Percentiles rank a stretch among this genome's conserved stretches.
Conservation (phyloP, 2,113 vertebrate genomes). For the Phodopus roborovskii region DNA sequence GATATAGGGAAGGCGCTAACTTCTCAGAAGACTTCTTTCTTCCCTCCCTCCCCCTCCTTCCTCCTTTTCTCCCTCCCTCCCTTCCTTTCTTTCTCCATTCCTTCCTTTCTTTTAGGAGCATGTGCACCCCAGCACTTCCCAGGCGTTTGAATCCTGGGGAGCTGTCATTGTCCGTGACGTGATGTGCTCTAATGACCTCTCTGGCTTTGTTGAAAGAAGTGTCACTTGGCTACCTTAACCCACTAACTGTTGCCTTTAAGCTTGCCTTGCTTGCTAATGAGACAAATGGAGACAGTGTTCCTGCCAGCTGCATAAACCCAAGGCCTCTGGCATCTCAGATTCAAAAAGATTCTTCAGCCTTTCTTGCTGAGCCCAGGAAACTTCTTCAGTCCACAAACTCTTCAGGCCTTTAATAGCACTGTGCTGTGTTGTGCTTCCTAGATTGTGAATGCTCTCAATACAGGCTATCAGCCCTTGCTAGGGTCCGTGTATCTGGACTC, state of each 20-base stretch:
- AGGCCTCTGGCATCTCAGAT: neutral
- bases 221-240: neutral
- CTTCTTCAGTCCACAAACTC: neutral
- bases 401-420: neutral
- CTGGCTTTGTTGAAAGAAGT: neutral
- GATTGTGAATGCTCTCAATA: neutral
- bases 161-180: fast-evolving
- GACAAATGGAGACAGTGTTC: neutral
- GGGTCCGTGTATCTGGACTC: neutral
- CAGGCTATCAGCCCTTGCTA: too few species aligned
- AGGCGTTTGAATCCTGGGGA: neutral
- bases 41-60: neutral
- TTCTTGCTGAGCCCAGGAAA: neutral
- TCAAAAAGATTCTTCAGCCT: neutral
- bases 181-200: neutral
- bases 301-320: neutral
- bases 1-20: neutral
- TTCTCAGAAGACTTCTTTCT: neutral
- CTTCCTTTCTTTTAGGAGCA: neutral
- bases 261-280: neutral
- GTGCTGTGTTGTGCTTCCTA: neutral
- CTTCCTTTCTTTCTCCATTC: neutral
- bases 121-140: fast-evolving
- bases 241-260: neutral
- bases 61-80: neutral